phyloP scores from a whole-genome alignment of 2,797 vertebrate genomes.

The Micropoecilia bifurca region DNA sequence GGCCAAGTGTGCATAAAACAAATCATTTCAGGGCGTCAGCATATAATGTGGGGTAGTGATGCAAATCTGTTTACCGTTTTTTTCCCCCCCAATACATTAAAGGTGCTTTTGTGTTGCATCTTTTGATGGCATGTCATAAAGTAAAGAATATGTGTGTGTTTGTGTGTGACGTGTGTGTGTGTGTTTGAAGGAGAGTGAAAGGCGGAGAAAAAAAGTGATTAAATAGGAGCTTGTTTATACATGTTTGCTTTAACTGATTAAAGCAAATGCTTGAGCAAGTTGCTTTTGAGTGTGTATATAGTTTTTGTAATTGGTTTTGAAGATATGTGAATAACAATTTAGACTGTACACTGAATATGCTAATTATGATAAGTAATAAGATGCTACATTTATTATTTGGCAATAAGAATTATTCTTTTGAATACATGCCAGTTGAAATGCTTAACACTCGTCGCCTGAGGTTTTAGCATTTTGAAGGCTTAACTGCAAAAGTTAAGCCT shows the following conservation, averaged over 20 bases:
- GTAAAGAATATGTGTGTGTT: constrained; percentile 38
- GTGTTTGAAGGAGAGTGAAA: constrained; percentile 45
- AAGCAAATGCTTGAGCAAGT: constrained; percentile 22
- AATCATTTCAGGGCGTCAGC: constrained; percentile 85
- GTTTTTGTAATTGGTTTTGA: constrained; percentile 52
- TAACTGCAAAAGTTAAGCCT: background rate
- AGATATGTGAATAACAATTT: constrained; percentile 47
- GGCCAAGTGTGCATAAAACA: constrained; percentile 85
- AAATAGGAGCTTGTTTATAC: constrained; percentile 63
- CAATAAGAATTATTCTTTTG: constrained; percentile 30
- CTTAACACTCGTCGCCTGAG: background rate
- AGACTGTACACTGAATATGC: constrained; percentile 34
- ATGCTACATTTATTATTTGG: constrained; percentile 7
- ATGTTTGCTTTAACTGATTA: constrained; percentile 56
- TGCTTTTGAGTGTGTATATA: constrained; percentile 56
- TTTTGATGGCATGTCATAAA: constrained; percentile 76
- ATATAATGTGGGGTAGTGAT: constrained; percentile 82
- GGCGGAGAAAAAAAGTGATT: constrained; percentile 56
- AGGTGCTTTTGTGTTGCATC: constrained; percentile 78
- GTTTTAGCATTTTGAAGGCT: constrained; percentile 11
- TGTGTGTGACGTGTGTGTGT: no score
- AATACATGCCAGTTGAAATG: constrained; percentile 21
- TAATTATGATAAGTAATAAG: constrained; percentile 46
- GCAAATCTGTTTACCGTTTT: constrained; percentile 85
- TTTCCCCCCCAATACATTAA: constrained; percentile 73